Evolutionary conservation across 1,140 invertebrate species (phyloP), one percentile per base, ranked within the genome.

Genomic region (Neotoxoptera formosana): DNA sequence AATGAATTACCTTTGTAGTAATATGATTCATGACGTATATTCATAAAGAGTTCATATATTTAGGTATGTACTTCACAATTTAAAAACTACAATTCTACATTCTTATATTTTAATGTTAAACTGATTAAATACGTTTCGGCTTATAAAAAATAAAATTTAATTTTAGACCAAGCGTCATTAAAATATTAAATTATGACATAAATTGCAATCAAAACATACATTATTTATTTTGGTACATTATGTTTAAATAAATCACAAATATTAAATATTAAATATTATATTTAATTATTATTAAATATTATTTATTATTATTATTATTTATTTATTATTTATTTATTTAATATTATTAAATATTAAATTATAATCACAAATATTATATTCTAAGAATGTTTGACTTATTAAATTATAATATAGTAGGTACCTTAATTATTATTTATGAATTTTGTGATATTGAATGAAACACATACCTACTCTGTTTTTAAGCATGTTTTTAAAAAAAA

Each of bases 401-500:
- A 23, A 34, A 23, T 84, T 84, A 17, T 76, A 45, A 6, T 76
- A 17, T n/a, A 67, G 30, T 67, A 67, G 30, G 14, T n/a, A 67
- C 30, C 14, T 76, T n/a, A 76, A 76, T 76, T 17, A n/a, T 20
- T 76, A 76, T 76, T n/a, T 76, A 17, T 76, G 30, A 4, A 48
- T 87, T n/a, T 47, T 87, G 30, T n/a, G 30, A n/a, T 87, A 45
- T 30, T 87, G n/a, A 88, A 88, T 9, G n/a, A 88, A 88, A 89
- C n/a, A 36, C 21, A 89, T 23, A 51, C 2, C 14, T 51, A 34
- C 87, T 53, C 20, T 53, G 48, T 51, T 53, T 34, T 36, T 21
- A 88, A 88, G 45, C 30, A 48, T 34, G 45, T n/a, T 88, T n/a
- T 88, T 48, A 17, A n/a, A 76, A 76, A 67, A 76, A 76, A 53